phyloP scores from a whole-genome alignment of 1,140 invertebrate species.

The Mamestra configurata region DNA sequence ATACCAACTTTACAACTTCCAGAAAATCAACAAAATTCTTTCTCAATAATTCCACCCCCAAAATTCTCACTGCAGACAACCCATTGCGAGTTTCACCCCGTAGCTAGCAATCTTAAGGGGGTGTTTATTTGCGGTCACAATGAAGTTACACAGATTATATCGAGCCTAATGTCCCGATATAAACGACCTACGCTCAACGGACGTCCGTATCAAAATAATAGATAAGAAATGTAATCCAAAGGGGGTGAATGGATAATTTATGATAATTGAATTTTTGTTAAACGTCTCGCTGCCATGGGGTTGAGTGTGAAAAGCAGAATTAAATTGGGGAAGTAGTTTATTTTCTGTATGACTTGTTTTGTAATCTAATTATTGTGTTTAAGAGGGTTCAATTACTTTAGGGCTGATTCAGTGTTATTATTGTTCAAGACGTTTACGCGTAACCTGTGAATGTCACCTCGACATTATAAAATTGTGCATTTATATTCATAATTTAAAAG shows the following conservation, averaged over 20 bases:
- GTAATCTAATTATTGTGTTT: no score
- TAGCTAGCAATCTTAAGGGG: constrained; percentile 4
- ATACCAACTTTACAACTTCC: background rate
- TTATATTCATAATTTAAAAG: no score
- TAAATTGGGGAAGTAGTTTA: background rate
- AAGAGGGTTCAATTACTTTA: no score
- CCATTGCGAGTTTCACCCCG: background rate
- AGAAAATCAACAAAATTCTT: background rate
- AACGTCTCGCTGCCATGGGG: background rate
- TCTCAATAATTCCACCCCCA: background rate
- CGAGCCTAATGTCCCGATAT: constrained; percentile 16
- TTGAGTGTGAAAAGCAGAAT: background rate
- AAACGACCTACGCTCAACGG: background rate
- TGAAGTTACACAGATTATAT: constrained; percentile 37
- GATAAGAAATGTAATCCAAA: constrained; percentile 10
- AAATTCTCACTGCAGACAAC: background rate
- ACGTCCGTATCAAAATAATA: constrained; percentile 18
- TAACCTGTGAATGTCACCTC: no score
- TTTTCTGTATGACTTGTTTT: background rate
- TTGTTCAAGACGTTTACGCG: no score
- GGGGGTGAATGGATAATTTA: constrained; percentile 21
- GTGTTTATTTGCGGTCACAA: constrained; percentile 39
- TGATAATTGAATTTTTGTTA: constrained; percentile 47
- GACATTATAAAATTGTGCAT: no score
- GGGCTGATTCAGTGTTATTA: no score